phyloP scores from a whole-genome alignment of 2,797 vertebrate species.

The Philypnodon macrostomus region DNA sequence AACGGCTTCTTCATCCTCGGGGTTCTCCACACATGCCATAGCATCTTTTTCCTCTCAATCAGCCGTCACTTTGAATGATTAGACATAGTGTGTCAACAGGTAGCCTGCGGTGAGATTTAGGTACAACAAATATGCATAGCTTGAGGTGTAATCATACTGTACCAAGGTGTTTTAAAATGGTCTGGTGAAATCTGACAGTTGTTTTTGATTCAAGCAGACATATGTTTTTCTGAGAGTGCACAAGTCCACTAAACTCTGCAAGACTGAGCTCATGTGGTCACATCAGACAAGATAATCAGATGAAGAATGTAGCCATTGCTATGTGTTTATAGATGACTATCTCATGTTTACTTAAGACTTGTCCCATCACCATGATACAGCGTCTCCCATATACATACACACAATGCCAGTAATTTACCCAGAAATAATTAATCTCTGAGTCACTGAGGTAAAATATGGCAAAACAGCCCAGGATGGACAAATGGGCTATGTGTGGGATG shows the following conservation, averaged over 20 bases:
- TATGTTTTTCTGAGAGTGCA: no score
- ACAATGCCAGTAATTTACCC: conserved; percentile 29
- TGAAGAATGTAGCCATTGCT: conserved; percentile 63
- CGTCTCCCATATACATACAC: conserved; percentile 10
- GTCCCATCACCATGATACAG: conserved; percentile 39
- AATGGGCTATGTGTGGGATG: conserved; percentile 20
- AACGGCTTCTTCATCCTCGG: conserved; percentile 35
- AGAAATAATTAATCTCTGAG: conserved; percentile 35
- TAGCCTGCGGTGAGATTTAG: conserved; percentile 14
- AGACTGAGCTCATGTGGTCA: conserved; percentile 41
- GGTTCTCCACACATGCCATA: conserved; percentile 28
- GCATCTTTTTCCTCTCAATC: conserved; percentile 31
- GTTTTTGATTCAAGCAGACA: conserved; percentile 15
- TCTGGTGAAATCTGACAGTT: conserved; percentile 38
- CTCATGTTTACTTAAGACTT: conserved; percentile 66
- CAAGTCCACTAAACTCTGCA: conserved; percentile 42
- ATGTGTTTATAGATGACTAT: conserved; percentile 65
- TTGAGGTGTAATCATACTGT: not conserved
- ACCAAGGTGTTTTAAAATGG: conserved; percentile 31
- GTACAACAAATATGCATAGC: conserved; percentile 12
- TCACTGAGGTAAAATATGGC: conserved; percentile 36
- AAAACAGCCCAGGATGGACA: conserved; percentile 42
- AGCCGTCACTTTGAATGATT: conserved; percentile 19
- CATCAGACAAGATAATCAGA: conserved; percentile 66
- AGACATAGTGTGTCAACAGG: not conserved